Evolutionary conservation across 2,113 vertebrate genomes (phyloP).

Genomic region (Microcebus griseorufus): DNA sequence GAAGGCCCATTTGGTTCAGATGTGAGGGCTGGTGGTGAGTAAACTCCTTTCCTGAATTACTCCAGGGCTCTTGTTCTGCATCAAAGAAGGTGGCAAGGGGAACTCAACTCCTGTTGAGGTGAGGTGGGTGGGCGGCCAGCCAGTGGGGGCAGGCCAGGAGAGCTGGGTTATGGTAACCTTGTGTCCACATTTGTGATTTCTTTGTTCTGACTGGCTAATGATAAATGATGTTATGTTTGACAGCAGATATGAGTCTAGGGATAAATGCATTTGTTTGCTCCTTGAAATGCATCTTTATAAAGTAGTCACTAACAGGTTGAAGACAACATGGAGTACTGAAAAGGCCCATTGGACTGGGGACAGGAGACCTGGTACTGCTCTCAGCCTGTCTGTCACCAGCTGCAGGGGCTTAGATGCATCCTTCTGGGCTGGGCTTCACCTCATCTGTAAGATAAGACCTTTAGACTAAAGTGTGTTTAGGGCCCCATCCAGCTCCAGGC

Average conservation of each 20-base stretch:
- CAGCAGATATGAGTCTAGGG: not conserved
- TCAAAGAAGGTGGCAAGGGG: not conserved
- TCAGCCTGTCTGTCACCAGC: fast-evolving
- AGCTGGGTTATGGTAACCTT: fast-evolving
- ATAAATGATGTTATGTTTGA: not conserved
- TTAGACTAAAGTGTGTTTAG: not conserved
- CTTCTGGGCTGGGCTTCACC: not conserved
- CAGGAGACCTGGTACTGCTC: not conserved
- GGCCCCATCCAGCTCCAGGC: not conserved
- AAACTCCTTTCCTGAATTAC: not conserved
- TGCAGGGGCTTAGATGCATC: not conserved
- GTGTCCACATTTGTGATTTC: not conserved
- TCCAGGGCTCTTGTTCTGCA: not conserved
- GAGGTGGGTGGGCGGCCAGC: fast-evolving
- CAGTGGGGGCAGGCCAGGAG: not conserved
- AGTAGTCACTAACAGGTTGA: not conserved
- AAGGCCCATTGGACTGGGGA: fast-evolving
- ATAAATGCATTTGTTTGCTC: not conserved
- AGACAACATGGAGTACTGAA: not conserved
- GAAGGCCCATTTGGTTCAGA: not conserved
- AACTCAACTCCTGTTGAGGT: not conserved
- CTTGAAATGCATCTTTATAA: slow-evolving; percentile 7
- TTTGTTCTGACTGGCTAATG: not conserved
- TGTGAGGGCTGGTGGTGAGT: not conserved
- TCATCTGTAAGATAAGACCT: not conserved